phyloP scores from a whole-genome alignment of 2,888 invertebrate species.

The Caenorhabditis afra region DNA sequence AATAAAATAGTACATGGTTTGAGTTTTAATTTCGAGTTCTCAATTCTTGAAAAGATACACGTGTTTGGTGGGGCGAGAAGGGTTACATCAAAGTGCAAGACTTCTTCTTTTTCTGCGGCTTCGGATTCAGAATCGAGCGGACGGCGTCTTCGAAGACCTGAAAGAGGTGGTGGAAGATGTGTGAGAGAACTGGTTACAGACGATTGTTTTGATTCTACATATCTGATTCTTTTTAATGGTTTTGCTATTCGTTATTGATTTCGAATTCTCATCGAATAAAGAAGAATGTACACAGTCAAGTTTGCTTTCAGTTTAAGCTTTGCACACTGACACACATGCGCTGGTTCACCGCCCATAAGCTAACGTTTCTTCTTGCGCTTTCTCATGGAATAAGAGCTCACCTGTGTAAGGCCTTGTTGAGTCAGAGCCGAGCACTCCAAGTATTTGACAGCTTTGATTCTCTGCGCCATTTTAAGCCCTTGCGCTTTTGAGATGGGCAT shows the following conservation, averaged over 20 bases:
- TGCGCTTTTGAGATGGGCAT: conserved; percentile 96
- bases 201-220: no score
- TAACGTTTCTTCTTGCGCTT: no score
- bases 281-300: no score
- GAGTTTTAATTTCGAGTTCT: not conserved
- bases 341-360: not conserved
- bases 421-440: conserved; percentile 99
- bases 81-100: conserved; percentile 74
- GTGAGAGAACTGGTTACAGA: not conserved
- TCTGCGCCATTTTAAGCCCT: conserved; percentile 92
- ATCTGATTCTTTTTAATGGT: not conserved
- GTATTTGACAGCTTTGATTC: conserved; percentile 98
- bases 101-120: conserved; percentile 88
- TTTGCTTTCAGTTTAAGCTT: no score
- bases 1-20: not conserved
- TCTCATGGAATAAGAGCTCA: conserved; percentile 65
- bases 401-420: conserved; percentile 95
- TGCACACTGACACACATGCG: no score
- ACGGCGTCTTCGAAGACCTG: conserved; percentile 99
- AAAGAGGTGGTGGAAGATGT: no score
- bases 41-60: conserved; percentile 13
- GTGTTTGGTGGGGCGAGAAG: not conserved
- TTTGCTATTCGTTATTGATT: not conserved
- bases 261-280: no score
- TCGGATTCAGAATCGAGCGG: conserved; percentile 95